Evolutionary conservation across 1,140 invertebrate genomes (phyloP).

Genomic region (Leptoteleia sp.): DNA sequence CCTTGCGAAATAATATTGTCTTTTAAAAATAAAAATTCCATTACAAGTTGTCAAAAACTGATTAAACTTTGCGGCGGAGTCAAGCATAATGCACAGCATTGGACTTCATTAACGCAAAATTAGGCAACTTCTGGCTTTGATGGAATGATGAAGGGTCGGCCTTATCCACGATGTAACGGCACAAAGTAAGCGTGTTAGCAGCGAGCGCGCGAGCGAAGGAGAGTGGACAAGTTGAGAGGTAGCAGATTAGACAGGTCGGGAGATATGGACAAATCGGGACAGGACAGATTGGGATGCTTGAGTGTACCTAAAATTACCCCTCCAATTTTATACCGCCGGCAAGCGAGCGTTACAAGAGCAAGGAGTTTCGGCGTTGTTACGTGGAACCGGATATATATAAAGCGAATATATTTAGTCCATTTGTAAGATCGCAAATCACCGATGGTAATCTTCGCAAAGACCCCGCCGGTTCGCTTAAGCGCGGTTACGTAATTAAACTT

Average conservation of each 20-base stretch:
- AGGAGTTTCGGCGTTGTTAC: slow-evolving; percentile 38
- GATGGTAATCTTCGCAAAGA: slow-evolving; percentile 27
- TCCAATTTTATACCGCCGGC: slow-evolving; percentile 27
- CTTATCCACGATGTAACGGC: slow-evolving; percentile 22
- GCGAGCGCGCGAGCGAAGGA: slow-evolving; percentile 19
- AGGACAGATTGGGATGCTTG: slow-evolving; percentile 40
- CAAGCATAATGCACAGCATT: slow-evolving; percentile 1
- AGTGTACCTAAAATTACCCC: slow-evolving; percentile 47
- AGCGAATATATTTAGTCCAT: slow-evolving; percentile 51
- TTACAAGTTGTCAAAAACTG: too few species aligned
- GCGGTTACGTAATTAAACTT: slow-evolving; percentile 35
- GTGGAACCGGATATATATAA: slow-evolving; percentile 42
- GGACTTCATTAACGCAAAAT: slow-evolving; percentile 29
- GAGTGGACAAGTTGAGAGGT: slow-evolving; percentile 36
- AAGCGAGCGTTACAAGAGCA: slow-evolving; percentile 39
- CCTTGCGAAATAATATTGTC: too few species aligned
- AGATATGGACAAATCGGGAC: slow-evolving; percentile 51
- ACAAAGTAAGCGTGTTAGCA: slow-evolving; percentile 40
- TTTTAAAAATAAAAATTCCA: too few species aligned
- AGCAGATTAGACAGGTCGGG: slow-evolving; percentile 46
- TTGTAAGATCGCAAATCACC: slow-evolving; percentile 51
- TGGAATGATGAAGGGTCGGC: slow-evolving; percentile 37
- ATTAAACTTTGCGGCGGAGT: neutral
- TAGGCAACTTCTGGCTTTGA: slow-evolving; percentile 16
- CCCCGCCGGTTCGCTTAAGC: neutral